Evolutionary conservation across 2,888 invertebrate species (phyloP).

Genomic region (Timandra comae): DNA sequence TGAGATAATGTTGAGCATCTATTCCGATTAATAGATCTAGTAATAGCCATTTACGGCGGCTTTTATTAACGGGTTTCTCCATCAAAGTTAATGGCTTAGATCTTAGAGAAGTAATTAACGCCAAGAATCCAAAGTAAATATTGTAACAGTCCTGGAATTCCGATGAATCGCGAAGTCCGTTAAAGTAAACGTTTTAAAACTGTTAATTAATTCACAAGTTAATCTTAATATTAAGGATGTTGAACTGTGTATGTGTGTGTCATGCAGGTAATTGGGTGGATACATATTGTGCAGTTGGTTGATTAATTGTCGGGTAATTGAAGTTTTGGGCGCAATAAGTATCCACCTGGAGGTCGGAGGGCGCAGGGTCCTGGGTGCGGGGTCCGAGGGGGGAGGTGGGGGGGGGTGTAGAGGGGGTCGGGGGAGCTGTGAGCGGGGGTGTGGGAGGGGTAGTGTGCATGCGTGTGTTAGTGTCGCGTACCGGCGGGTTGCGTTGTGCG

Average conservation of each 20-base stretch:
- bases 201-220: constrained; percentile 11
- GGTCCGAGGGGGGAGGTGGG: constrained; percentile 10
- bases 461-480: constrained; percentile 64
- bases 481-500: constrained; percentile 66
- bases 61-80: constrained; percentile 16
- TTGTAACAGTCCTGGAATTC: constrained; percentile 8
- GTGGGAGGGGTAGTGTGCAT: constrained; percentile 31
- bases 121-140: constrained; percentile 18
- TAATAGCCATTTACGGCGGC: constrained; percentile 10
- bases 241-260: neutral
- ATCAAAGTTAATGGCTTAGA: constrained; percentile 13
- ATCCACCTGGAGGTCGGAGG: constrained; percentile 42
- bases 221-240: constrained; percentile 13
- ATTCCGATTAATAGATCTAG: constrained; percentile 15
- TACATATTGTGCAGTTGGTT: constrained; percentile 22
- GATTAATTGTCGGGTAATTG: constrained; percentile 17
- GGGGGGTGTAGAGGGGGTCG: constrained; percentile 10
- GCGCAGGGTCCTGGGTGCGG: constrained; percentile 15
- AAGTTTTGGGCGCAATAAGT: constrained; percentile 43
- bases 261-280: neutral
- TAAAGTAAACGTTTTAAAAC: constrained; percentile 11
- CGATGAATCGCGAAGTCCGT: constrained; percentile 6
- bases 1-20: constrained; percentile 7
- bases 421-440: constrained; percentile 11
- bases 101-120: constrained; percentile 19